Base-by-base conservation (phyloP, 2,888 invertebrate species). In the Hartigia nigra region DNA sequence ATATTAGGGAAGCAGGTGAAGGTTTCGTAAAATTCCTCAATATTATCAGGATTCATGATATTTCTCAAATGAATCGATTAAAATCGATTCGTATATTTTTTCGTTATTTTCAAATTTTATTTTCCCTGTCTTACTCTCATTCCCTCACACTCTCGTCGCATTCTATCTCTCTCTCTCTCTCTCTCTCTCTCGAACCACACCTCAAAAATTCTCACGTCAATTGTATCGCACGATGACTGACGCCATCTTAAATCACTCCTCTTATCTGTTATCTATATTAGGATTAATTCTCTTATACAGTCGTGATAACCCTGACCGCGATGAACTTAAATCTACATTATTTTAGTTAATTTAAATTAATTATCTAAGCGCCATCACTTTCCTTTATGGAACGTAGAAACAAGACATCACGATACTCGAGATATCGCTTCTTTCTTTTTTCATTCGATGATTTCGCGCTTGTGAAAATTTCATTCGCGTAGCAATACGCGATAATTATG, bases 281-380 rank as follows among this genome's bases (percentile, higher is more conserved):
- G 23, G 14, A 31, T 35, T 74, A 79, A 55, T 14, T 76, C 69
- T 76, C 35, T 76, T 74, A 76, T 76, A 76, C 37, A 79, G 79
- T 77, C 79, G 70, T 79, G 79, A 77, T 79, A 79, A 79, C 76
- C 79, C 79, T 77, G 36, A 31, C 32, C 32, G n/a, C 31, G 72
- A 23, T 55, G 37, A 78, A 78, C 77, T 74, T 80, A 72, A 74
- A 75, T 78, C 39, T 23, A 39, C 75, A 78, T 79, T 79, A 32
- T 36, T 31, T 72, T 72, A 72, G 12, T 76, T 76, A 55, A 36
- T 76, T 39, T 76, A 75, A 31, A 75, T 75, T 55, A 76, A 69
- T n/a, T 32, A 76, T 34, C 76, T 55, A 76, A 76, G 9, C 55
- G 55, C 55, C 55, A 55, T 55, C 23, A 55, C 23, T 23, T 9